A percentile compares a stretch with the other conserved stretches of the same genome.
phyloP scores from a whole-genome alignment of 2,113 vertebrate species.

The Tiliqua scincoides region DNA sequence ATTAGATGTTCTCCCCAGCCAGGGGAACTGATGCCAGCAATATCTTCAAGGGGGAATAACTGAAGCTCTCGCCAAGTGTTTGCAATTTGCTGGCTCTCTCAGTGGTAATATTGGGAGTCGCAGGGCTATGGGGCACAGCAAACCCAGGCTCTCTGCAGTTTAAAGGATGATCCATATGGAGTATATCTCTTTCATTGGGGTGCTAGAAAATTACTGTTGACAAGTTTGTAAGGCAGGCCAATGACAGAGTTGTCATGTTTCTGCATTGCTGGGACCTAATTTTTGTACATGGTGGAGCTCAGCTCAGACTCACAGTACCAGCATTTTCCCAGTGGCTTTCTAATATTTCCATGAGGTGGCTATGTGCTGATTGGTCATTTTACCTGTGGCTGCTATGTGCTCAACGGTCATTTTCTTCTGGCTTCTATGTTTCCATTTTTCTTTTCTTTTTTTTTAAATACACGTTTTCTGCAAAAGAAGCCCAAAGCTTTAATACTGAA shows the following conservation, averaged over 20 bases:
- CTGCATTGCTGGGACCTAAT: neutral
- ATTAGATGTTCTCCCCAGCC: constrained; percentile 66
- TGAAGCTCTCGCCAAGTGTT: constrained; percentile 53
- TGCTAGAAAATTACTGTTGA: constrained; percentile 59
- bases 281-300: neutral
- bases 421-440: neutral
- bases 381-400: neutral
- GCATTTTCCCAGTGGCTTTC: neutral
- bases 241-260: constrained; percentile 6
- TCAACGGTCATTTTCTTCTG: neutral
- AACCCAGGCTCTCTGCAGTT: constrained; percentile 47
- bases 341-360: neutral
- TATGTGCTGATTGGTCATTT: neutral
- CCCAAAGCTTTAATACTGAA: neutral
- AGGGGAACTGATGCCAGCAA: constrained; percentile 66
- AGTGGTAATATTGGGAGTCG: constrained; percentile 57
- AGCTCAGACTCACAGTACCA: neutral
- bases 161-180: constrained; percentile 52
- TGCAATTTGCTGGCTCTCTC: constrained; percentile 61
- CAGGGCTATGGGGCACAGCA: constrained; percentile 53
- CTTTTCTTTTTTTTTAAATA: neutral
- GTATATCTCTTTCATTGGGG: constrained; percentile 50
- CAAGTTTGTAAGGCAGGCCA: constrained; percentile 50
- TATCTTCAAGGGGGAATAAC: constrained; percentile 66
- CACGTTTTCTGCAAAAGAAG: neutral